These are phyloP conservation scores for Podarcis lilfordi DNA, from an alignment of 2,797 vertebrate genomes.

Conservation along the genomic window DNA sequence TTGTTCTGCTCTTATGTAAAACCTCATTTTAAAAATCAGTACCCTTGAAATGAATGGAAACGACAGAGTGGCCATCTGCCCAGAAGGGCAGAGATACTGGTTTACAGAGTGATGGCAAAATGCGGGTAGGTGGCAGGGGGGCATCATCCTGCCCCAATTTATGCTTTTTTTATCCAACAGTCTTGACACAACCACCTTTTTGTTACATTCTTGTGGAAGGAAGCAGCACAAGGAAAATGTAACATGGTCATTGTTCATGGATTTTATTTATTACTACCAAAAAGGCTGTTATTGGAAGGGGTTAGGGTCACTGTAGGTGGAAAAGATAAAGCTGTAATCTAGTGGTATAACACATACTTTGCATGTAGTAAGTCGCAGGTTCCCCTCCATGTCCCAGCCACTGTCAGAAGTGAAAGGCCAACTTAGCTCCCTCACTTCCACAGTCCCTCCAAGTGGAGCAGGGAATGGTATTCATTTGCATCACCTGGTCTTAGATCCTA, in stretches of 20 bases:
- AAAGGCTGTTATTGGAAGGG: not conserved
- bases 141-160: conserved; percentile 38
- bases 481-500: too few relatives aligned
- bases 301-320: not conserved
- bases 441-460: too few relatives aligned
- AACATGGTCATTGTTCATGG: not conserved
- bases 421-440: too few relatives aligned
- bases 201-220: not conserved
- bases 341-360: too few relatives aligned
- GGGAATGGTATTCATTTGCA: too few relatives aligned
- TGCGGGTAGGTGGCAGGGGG: not conserved
- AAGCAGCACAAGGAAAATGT: not conserved
- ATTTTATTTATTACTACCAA: not conserved
- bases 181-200: not conserved
- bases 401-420: too few relatives aligned
- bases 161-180: conserved; percentile 44
- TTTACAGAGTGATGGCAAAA: conserved; percentile 43
- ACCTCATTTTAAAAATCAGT: not conserved
- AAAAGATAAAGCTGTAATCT: too few relatives aligned
- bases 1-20: conserved; percentile 46
- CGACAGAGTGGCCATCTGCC: conserved; percentile 52
- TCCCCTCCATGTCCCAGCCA: too few relatives aligned
- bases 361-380: too few relatives aligned
- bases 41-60: conserved; percentile 50
- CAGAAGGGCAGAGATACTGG: conserved; percentile 7